Evolutionary conservation across 1,140 invertebrate species (phyloP).

Genomic region (Nephila pilipes): DNA sequence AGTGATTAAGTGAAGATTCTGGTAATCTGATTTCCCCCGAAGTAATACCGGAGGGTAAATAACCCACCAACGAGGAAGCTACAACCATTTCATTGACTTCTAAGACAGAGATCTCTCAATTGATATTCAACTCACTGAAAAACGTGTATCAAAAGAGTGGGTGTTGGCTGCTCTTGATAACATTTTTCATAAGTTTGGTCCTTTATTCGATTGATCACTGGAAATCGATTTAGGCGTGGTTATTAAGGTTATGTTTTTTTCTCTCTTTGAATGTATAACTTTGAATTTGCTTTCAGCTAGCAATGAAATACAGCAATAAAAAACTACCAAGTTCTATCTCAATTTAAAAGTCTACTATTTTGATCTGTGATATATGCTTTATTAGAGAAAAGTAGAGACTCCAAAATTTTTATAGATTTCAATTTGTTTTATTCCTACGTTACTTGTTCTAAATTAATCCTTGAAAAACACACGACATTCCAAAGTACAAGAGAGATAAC

Average conservation of each 20-base stretch:
- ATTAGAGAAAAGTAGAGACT: too few relatives aligned
- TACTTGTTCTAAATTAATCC: too few relatives aligned
- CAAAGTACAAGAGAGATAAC: too few relatives aligned
- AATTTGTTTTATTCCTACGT: too few relatives aligned
- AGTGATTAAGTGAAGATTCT: too few relatives aligned
- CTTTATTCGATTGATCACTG: background rate
- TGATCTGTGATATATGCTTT: too few relatives aligned
- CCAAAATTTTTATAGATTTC: too few relatives aligned
- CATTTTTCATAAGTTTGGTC: background rate
- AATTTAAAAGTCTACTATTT: too few relatives aligned
- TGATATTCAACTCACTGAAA: constrained; percentile 1
- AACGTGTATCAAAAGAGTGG: background rate
- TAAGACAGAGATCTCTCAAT: background rate
- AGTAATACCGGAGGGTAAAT: background rate
- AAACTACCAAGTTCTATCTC: too few relatives aligned
- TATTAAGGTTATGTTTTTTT: background rate
- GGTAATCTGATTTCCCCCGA: too few relatives aligned
- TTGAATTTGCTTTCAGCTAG: background rate
- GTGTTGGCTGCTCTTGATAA: constrained; percentile 10
- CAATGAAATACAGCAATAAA: background rate
- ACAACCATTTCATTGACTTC: background rate
- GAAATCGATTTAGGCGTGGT: background rate
- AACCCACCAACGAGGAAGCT: background rate
- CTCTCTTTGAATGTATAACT: background rate
- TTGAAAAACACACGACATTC: too few relatives aligned